These are phyloP conservation scores for Clamator glandarius DNA, from an alignment of 2,797 vertebrate genomes.

Conservation along the genomic window DNA sequence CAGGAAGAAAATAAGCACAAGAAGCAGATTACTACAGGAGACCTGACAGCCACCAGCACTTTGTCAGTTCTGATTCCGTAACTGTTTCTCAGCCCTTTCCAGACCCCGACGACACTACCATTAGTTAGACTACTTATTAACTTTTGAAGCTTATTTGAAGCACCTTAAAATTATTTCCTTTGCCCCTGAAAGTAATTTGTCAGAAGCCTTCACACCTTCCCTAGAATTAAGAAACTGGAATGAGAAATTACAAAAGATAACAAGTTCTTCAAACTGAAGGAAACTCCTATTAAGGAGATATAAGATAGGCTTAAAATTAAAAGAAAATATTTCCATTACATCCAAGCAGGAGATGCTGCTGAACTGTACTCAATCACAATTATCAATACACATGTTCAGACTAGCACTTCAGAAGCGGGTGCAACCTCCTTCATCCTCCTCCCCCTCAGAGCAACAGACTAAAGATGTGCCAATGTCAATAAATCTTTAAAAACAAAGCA, in stretches of 20 bases:
- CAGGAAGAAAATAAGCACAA: slow-evolving; percentile 11
- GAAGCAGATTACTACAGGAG: slow-evolving; percentile 8
- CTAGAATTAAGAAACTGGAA: slow-evolving; percentile 10
- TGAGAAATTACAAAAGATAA: neutral
- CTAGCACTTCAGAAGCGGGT: neutral
- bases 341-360: neutral
- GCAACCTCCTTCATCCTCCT: neutral
- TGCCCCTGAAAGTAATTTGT: neutral
- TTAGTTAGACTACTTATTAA: slow-evolving; percentile 13
- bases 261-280: neutral
- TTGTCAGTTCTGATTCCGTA: neutral
- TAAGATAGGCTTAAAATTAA: neutral
- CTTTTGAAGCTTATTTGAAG: slow-evolving; percentile 9
- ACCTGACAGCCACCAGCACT: neutral
- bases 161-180: slow-evolving; percentile 32
- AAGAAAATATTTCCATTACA: neutral
- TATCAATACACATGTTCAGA: neutral
- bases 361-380: neutral
- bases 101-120: neutral
- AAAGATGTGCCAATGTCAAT: neutral
- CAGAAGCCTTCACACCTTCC: neutral
- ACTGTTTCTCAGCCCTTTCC: neutral
- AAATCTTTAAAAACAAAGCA: slow-evolving; percentile 19
- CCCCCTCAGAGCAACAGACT: neutral
- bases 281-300: neutral